phyloP scores from a whole-genome alignment of 30 jellyfish, hydroid and myxozoan species.

The Pseudorhiza aurosa region DNA sequence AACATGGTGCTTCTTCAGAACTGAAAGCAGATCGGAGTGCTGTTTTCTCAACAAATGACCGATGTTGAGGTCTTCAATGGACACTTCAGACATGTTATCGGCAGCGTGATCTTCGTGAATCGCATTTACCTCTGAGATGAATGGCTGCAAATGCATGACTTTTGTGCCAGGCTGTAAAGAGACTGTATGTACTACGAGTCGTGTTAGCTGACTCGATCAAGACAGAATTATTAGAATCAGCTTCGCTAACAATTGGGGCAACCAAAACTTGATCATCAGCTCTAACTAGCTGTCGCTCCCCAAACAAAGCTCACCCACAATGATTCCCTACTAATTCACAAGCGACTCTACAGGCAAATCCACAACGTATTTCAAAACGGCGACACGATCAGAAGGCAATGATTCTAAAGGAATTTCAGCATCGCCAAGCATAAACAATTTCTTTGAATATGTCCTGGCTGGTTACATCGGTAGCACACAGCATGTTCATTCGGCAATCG shows the following conservation, averaged over 20 bases:
- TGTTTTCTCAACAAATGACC: slow-evolving; percentile 38
- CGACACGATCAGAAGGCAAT: slow-evolving; percentile 75
- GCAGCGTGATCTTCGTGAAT: slow-evolving; percentile 35
- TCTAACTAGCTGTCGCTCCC: slow-evolving; percentile 70
- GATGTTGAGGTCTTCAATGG: slow-evolving; percentile 31
- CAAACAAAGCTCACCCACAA: slow-evolving; percentile 69
- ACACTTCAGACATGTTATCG: slow-evolving; percentile 29
- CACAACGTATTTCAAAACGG: slow-evolving; percentile 56
- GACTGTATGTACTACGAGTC: slow-evolving; percentile 52
- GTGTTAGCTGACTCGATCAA: slow-evolving; percentile 62
- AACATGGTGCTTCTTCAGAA: slow-evolving; percentile 38
- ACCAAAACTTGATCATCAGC: slow-evolving; percentile 65
- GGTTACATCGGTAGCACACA: slow-evolving; percentile 40
- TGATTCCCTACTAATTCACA: slow-evolving; percentile 71
- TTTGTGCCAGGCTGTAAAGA: slow-evolving; percentile 72
- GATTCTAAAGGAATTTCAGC: slow-evolving; percentile 52
- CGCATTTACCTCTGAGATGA: slow-evolving; percentile 30
- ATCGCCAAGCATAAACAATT: not conserved
- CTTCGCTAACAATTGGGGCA: slow-evolving; percentile 72
- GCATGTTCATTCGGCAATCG: slow-evolving; percentile 10
- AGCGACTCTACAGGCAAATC: slow-evolving; percentile 67
- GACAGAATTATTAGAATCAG: slow-evolving; percentile 62
- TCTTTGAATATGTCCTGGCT: slow-evolving; percentile 14
- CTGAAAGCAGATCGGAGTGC: slow-evolving; percentile 51
- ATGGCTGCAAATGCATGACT: slow-evolving; percentile 64